Base-by-base conservation (phyloP, 2,888 invertebrate genomes). In the Drosophila monieri region DNA sequence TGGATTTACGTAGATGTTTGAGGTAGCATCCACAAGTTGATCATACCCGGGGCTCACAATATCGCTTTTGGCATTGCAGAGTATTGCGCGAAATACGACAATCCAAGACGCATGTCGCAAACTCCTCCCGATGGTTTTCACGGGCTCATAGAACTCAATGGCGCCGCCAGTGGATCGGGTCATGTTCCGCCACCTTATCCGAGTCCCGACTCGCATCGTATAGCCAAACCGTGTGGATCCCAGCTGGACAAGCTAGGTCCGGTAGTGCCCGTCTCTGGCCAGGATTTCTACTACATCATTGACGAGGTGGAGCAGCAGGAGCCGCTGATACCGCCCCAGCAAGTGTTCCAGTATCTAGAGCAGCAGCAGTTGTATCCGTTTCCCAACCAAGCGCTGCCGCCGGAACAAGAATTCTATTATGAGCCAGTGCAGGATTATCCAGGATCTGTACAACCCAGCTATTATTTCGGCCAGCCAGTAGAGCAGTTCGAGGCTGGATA, bases 81-180 rank as follows among this genome's bases (percentile, higher is more conserved):
- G 39, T 14, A 10, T 8, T 41, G 9, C 18, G 8, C 9, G 41
- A 5, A 9, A 41, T 8, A n/a, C 18, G 18, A 41, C 1, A 10
- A 41, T 10, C 18, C 14, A 18, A 18, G 9, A 41, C 41, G 41
- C 41, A 41, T 41, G 41, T 41, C 41, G 41, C 41, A 18, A 10
- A 18, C 18, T 41, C 41, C 18, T 35, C n/a, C 6, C 41, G 15
- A 41, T 41, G 41, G 18, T 8, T 41, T 18, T 10, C 15, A 15
- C 41, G 18, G 41, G 41, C 41, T 18, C 9, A 18, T 41, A 41
- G 41, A 41, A 18, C 18, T 41, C 41, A 41, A 41, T 41, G 41
- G 41, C 41, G 15, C n/a, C 37, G 8, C 18, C 41, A 41, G 15
- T 41, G 41, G 41, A 10, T 41, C 41, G 10, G 41, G 9, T 18